These are phyloP conservation scores for Xestia rhomboidea DNA, from an alignment of 2,888 invertebrate genomes.

Conservation along the genomic window DNA sequence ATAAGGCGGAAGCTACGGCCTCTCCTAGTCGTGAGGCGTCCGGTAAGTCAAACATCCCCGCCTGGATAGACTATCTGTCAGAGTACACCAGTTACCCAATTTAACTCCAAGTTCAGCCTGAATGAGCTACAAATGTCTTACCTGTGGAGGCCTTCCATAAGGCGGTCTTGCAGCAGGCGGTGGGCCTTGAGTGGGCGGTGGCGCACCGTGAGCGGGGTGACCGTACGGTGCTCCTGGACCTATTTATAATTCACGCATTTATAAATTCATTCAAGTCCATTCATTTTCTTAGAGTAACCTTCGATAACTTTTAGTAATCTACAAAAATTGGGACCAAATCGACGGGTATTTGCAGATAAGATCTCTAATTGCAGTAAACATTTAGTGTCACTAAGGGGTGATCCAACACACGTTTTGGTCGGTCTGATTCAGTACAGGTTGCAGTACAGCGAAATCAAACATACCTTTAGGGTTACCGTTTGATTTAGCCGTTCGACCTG, in stretches of 20 bases:
- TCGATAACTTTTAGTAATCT: not conserved
- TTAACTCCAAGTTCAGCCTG: not conserved
- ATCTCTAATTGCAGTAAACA: not conserved
- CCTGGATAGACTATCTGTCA: not conserved
- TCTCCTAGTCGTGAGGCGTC: not conserved
- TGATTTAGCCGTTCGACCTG: not conserved
- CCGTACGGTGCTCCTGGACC: conserved; percentile 92
- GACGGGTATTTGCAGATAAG: not conserved
- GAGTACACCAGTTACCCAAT: not conserved
- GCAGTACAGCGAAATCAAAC: not conserved
- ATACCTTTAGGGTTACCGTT: not conserved
- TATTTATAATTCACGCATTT: conserved; percentile 13
- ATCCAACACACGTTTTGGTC: not conserved
- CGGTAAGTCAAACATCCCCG: not conserved
- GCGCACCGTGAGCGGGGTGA: conserved; percentile 91
- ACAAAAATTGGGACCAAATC: not conserved
- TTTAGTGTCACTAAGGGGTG: too few species aligned
- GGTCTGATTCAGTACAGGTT: not conserved
- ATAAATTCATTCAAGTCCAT: not conserved
- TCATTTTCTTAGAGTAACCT: not conserved
- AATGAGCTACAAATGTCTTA: conserved; percentile 53
- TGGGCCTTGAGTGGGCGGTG: conserved; percentile 93
- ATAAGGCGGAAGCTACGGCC: not conserved
- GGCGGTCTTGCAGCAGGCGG: conserved; percentile 87
- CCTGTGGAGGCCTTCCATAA: conserved; percentile 92